Base-by-base conservation (phyloP, 2,888 invertebrate genomes). In the Drosophila hamatofila region DNA sequence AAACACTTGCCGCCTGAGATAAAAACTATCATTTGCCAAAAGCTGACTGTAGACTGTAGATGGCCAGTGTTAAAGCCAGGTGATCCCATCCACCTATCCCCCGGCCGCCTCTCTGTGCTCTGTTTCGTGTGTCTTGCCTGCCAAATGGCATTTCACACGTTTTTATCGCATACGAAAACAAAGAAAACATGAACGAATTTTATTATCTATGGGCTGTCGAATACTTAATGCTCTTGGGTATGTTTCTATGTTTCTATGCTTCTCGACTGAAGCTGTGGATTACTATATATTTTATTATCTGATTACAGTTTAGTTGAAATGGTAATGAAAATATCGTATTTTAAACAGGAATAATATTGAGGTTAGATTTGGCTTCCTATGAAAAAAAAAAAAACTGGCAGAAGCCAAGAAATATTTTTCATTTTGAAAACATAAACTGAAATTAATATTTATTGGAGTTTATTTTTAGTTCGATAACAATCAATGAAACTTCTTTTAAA, bases 1-100 rank as follows among this genome's bases (percentile, higher is more conserved):
- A 82, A 88, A 88, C 84, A 81, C 88, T 88, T 81, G 78, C 74
- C 73, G 72, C 25, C 44, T 30, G 67, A 74, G 89, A 90, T 88
- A 86, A 87, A 87, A 87, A 87, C 90, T 87, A 90, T 87, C 90
- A 87, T 87, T 87, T 87, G 86, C 90, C 89, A 90, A 88, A 88
- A 79, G 82, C 74, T 89, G 88, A 85, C 48, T 72, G 83, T 67
- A 56, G 78, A n/a, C n/a, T n/a, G n/a, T n/a, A 83, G 75, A 70
- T 78, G 61, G 70, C 59, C 56, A 27, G 57, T 57, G 81, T 51
- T 67, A 58, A 76, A 63, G 71, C 68, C 67, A 75, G 70, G 70
- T 70, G 62, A 56, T 25, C 55, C 23, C 25, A 44, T 42, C n/a
- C 30, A 18, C 16, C 69, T 16, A 39, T 27, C 14, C 16, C 37